Base-by-base conservation (phyloP, 2,797 vertebrate species). In the Chaetophractus vellerosus region DNA sequence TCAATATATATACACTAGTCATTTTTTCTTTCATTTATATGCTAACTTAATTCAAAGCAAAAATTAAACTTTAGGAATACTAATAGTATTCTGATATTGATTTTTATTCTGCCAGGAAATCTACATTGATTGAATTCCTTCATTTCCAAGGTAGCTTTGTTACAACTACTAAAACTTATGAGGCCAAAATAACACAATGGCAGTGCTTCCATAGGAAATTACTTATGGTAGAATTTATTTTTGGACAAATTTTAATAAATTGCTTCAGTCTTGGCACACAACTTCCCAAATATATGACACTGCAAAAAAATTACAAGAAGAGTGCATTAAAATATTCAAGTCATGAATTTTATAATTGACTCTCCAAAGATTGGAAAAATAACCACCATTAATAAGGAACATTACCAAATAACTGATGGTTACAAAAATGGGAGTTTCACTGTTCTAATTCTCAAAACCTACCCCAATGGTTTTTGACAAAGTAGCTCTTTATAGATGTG, bases 241-340 rank as follows among this genome's bases (percentile, higher is more conserved):
- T 66, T 74, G 41, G 36, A 41, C 50, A 92, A 72, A 88, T 64
- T 92, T 92, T 91, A 93, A 89, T 76, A 88, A 94, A 91, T 59
- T 90, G 21, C 86, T 81, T 90, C 21, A 88, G 45, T 75, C 9
- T 9, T 84, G 83, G 21, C 61, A 94, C 0, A 71, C 0, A 87
- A 84, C 24, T 59, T 74, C 64, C 68, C 78, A 19, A 91, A 68
- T 83, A 95, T 85, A 87, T 31, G 15, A 69, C 93, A 74, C 5
- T 64, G 24, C 6, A 86, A 76, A 64, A 71, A 81, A 92, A 87
- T 79, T 82, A 91, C 5, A 63, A 52, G 2, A 61, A 85, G 5
- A 74, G 90, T 24, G n/a, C 52, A 92, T 50, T 86, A 80, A 97
- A 82, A 94, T 80, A 96, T 45, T 55, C 8, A 91, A 90, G 50